Evolutionary conservation across 1,140 invertebrate genomes (phyloP), one percentile per base, ranked within the genome.

Genomic region (Calosoma granatense): DNA sequence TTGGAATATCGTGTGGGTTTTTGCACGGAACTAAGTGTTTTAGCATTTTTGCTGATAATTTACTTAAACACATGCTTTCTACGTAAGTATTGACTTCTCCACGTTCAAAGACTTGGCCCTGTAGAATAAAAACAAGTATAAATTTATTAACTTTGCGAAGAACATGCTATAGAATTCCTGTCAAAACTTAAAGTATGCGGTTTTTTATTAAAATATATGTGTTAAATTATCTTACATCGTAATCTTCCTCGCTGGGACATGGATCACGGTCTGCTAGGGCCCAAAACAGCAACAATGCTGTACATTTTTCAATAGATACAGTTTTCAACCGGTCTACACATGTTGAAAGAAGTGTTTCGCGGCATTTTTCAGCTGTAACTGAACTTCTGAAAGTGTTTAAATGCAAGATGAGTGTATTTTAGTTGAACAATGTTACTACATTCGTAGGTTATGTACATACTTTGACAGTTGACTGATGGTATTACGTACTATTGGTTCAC

Each of bases 401-500:
- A n/a, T n/a, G n/a, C n/a, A n/a, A n/a, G n/a, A n/a, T n/a, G n/a
- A n/a, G n/a, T n/a, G n/a, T n/a, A n/a, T n/a, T n/a, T n/a, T n/a
- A n/a, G n/a, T n/a, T 47, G 3, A 47, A 47, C 6, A 11, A 47
- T 47, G 17, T 47, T 47, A 11, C 3, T 47, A 47, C 15, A 47
- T 17, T 12, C 41, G 17, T 11, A 47, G 17, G 17, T 11, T 47
- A 47, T 47, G 9, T 47, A 11, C 4, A 47, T 12, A 47, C 41
- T 47, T 47, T 17, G 6, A 17, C 15, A 43, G 26, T 36, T 64
- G 63, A 12, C 58, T 51, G 30, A 68, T 67, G 12, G 61, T 61
- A 43, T 70, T 63, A 53, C 68, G 52, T n/a, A 70, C 61, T n/a
- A 58, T 22, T 52, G 61, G 20, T 20, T 67, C 63, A 53, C 67